phyloP scores from a whole-genome alignment of 2,888 invertebrate species.

The Drosophila pseudotakahashii region DNA sequence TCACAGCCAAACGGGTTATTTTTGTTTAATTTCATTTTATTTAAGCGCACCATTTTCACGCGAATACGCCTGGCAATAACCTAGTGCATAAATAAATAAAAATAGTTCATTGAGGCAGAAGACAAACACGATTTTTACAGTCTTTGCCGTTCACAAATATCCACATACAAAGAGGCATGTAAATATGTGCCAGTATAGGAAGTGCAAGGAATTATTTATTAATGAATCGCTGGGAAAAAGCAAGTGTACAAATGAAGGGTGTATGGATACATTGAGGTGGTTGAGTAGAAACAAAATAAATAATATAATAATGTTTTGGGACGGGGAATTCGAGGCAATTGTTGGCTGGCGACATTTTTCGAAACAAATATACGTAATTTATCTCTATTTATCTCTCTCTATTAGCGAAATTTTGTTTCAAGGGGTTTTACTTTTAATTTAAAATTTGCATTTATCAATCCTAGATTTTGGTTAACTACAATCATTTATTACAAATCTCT shows the following conservation, averaged over 20 bases:
- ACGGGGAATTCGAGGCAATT: slow-evolving; percentile 3
- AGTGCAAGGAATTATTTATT: slow-evolving; percentile 43
- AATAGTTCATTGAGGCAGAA: slow-evolving; percentile 49
- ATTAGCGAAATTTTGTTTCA: no score
- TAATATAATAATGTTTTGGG: slow-evolving; percentile 12
- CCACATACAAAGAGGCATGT: slow-evolving; percentile 7
- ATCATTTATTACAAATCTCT: no score
- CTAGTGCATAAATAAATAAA: slow-evolving; percentile 53
- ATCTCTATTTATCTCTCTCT: no score
- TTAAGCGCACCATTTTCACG: slow-evolving; percentile 29
- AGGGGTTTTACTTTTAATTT: no score
- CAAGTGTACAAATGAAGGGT: slow-evolving; percentile 14
- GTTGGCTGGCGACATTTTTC: neutral
- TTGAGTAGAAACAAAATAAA: slow-evolving; percentile 12
- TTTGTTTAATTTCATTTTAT: slow-evolving; percentile 38
- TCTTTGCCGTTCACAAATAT: neutral
- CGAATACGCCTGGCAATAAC: slow-evolving; percentile 41
- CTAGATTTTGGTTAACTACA: no score
- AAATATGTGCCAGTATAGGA: slow-evolving; percentile 25
- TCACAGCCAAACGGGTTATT: slow-evolving; percentile 32
- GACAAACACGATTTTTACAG: slow-evolving; percentile 45
- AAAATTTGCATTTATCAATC: no score
- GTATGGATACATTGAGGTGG: slow-evolving; percentile 9
- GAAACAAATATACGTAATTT: neutral
- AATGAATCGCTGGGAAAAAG: slow-evolving; percentile 42